A percentile compares a stretch with the other conserved stretches of the same genome.
phyloP scores from a whole-genome alignment of 2,888 invertebrate species.

The Hydrotaea cyrtoneurina region DNA sequence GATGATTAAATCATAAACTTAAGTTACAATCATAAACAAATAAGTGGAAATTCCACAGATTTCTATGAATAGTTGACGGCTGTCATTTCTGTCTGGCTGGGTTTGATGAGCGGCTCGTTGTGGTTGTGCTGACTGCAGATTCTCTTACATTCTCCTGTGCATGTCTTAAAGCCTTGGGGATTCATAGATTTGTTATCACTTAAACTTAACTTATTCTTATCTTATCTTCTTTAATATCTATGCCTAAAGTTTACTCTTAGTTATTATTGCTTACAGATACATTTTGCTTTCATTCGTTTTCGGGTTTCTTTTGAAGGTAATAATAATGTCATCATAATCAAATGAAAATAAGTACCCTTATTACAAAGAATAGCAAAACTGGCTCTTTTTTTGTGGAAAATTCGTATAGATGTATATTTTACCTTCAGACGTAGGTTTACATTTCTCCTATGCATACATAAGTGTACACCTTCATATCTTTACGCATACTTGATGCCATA shows the following conservation, averaged over 20 bases:
- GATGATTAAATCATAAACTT: neutral
- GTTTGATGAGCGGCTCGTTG: too few relatives aligned
- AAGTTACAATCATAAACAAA: neutral
- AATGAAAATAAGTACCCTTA: constrained; percentile 32
- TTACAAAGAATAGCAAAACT: neutral
- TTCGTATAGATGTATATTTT: neutral
- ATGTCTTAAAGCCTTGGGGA: neutral
- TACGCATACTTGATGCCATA: neutral
- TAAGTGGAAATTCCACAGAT: too few relatives aligned
- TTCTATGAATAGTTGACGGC: neutral
- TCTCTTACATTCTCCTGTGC: neutral
- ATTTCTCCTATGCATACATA: neutral
- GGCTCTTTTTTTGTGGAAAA: constrained; percentile 1
- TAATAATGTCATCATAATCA: constrained; percentile 42
- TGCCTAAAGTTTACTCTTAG: neutral
- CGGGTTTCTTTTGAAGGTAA: constrained; percentile 22
- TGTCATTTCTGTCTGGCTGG: too few relatives aligned
- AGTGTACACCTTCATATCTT: neutral
- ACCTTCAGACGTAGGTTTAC: neutral
- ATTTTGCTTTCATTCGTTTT: neutral
- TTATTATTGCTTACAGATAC: neutral
- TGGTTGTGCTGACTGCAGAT: neutral
- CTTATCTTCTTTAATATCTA: neutral
- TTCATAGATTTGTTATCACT: neutral
- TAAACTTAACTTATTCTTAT: neutral